phyloP scores from a whole-genome alignment of 2,797 vertebrate genomes.

The Falco rusticolus region DNA sequence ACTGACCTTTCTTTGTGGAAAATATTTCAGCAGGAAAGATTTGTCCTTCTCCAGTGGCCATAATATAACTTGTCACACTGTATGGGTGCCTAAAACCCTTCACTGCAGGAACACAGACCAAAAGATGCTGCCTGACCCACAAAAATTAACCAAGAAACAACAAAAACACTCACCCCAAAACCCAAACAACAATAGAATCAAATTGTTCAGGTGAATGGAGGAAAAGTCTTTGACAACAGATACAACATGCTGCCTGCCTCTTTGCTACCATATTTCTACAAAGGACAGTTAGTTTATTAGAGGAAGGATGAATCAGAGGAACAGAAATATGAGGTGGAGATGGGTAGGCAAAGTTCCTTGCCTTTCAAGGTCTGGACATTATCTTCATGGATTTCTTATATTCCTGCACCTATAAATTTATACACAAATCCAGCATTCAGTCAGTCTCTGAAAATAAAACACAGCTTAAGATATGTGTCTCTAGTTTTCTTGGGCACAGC shows the following conservation, averaged over 20 bases:
- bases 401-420: not conserved
- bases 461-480: not conserved
- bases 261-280: not conserved
- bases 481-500: not conserved
- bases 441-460: not conserved
- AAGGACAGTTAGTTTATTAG: not conserved
- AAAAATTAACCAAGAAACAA: not conserved
- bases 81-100: not conserved
- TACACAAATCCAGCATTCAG: not conserved
- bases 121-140: not conserved
- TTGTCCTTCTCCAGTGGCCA: not conserved
- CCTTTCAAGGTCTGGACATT: not conserved
- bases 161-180: not conserved
- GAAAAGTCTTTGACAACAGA: not conserved
- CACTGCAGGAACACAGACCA: not conserved
- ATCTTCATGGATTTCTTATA: not conserved
- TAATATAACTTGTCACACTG: not conserved
- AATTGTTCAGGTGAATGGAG: not conserved
- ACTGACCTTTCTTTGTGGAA: not conserved
- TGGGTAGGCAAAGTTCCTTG: not conserved
- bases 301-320: not conserved
- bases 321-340: not conserved
- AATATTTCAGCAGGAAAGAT: not conserved
- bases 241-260: not conserved
- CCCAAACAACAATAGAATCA: no score